Conservation (phyloP, 2,888 invertebrate species). For the Digitonthophagus gazella region DNA sequence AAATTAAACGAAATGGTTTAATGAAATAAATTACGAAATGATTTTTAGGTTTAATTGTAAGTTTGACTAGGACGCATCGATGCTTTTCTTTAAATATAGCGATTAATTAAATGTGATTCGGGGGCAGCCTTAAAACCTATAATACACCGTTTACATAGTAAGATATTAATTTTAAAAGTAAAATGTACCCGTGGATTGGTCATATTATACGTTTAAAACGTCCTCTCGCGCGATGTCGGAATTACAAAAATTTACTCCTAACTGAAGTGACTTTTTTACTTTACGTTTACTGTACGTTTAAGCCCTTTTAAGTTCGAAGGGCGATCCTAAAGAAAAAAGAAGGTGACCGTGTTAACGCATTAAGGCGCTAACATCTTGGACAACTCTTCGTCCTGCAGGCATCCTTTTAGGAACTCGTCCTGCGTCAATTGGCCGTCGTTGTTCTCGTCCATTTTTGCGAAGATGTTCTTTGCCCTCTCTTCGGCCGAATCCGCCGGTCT, state of each 20-base stretch:
- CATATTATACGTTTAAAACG: slow-evolving; percentile 23
- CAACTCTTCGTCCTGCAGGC: slow-evolving; percentile 93
- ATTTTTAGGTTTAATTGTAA: too few species aligned
- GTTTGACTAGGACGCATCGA: neutral
- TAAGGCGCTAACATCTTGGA: slow-evolving; percentile 94
- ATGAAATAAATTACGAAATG: too few species aligned
- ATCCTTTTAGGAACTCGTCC: slow-evolving; percentile 97
- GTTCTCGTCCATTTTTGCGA: slow-evolving; percentile 99
- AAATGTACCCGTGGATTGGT: slow-evolving; percentile 32
- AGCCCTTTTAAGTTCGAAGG: neutral
- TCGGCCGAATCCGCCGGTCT: slow-evolving; percentile 95
- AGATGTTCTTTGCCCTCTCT: slow-evolving; percentile 97
- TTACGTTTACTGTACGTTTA: neutral
- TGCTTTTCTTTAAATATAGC: neutral
- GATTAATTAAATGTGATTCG: neutral
- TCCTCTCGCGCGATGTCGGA: neutral
- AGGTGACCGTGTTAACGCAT: slow-evolving; percentile 48
- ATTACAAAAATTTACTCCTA: slow-evolving; percentile 17
- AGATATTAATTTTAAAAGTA: neutral
- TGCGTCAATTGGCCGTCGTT: slow-evolving; percentile 97
- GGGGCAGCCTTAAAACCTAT: slow-evolving; percentile 9
- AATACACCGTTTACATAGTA: slow-evolving; percentile 6
- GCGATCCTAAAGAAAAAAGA: too few species aligned
- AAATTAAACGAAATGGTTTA: neutral
- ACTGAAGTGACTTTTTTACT: too few species aligned